These are phyloP conservation scores for Geopemphigus sp. DNA, from an alignment of 1,140 invertebrate species.

Conservation along the genomic window DNA sequence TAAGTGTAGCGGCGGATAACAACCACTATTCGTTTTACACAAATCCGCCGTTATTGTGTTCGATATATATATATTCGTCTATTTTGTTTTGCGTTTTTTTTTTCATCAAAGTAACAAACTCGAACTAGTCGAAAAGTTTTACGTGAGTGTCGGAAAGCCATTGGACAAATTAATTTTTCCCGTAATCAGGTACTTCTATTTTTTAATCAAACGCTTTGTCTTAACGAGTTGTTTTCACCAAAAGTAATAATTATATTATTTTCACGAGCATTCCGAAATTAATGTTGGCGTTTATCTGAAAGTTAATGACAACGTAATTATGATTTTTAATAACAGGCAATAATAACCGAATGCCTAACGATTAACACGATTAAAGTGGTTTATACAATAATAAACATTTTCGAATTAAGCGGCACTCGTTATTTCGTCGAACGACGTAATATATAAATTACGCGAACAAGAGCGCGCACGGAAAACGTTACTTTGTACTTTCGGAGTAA, in stretches of 20 bases:
- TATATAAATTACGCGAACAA: background rate
- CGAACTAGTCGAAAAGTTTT: constrained; percentile 6
- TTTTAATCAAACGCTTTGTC: constrained; percentile 15
- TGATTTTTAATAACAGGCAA: constrained; percentile 8
- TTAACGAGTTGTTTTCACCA: constrained; percentile 17
- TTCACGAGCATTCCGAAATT: constrained; percentile 12
- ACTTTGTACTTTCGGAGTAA: background rate
- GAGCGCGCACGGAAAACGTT: background rate
- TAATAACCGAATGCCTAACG: constrained; percentile 6
- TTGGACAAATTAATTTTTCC: background rate
- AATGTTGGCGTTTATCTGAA: constrained; percentile 6
- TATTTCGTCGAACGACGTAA: background rate
- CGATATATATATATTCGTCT: background rate
- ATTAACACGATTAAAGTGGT: constrained; percentile 21
- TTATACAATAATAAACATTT: constrained; percentile 6
- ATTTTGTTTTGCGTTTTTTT: background rate
- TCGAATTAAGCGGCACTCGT: constrained; percentile 1
- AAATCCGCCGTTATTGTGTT: background rate
- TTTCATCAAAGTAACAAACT: too few species aligned
- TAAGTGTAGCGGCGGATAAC: too few species aligned
- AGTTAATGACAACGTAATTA: constrained; percentile 26
- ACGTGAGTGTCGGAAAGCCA: background rate
- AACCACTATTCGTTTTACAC: background rate
- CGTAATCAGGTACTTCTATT: background rate
- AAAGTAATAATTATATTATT: constrained; percentile 11